Conservation (phyloP, 2,113 vertebrate genomes). For the Carettochelys insculpta region DNA sequence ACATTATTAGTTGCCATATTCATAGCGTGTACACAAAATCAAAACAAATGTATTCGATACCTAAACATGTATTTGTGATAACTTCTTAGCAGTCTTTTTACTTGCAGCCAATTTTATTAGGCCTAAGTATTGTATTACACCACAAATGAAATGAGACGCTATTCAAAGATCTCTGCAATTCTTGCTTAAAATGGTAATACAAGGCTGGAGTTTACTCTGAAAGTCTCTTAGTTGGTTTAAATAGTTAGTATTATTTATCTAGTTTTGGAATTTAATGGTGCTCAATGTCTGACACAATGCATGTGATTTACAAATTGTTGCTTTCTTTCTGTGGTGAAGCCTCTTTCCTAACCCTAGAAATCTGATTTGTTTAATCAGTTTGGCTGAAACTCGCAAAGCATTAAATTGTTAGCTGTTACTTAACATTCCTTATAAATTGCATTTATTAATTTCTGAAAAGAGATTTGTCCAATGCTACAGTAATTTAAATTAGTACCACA, state of each 20-base stretch:
- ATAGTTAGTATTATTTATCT: conserved; percentile 56
- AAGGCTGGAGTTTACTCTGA: conserved; percentile 25
- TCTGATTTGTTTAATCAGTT: conserved; percentile 81
- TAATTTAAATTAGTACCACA: conserved; percentile 84
- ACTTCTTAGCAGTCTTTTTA: not conserved
- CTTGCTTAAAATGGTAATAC: not conserved
- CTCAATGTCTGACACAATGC: conserved; percentile 37
- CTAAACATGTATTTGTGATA: not conserved
- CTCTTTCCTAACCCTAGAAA: conserved; percentile 70
- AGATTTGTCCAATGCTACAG: conserved; percentile 77
- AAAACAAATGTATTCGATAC: not conserved
- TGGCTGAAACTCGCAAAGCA: conserved; percentile 82
- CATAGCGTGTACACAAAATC: fast-evolving
- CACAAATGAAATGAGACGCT: conserved; percentile 15
- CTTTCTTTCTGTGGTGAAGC: conserved; percentile 73
- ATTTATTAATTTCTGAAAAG: conserved; percentile 86
- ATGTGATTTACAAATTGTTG: conserved; percentile 53
- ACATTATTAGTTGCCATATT: fast-evolving
- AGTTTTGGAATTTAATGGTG: conserved; percentile 62
- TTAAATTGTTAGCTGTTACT: conserved; percentile 85
- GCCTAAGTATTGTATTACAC: not conserved
- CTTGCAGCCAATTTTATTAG: not conserved
- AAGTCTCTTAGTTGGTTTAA: conserved; percentile 62
- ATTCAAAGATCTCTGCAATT: conserved; percentile 24
- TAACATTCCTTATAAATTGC: conserved; percentile 86